phyloP scores from a whole-genome alignment of 2,888 invertebrate species.

The Amphipoea oculea region DNA sequence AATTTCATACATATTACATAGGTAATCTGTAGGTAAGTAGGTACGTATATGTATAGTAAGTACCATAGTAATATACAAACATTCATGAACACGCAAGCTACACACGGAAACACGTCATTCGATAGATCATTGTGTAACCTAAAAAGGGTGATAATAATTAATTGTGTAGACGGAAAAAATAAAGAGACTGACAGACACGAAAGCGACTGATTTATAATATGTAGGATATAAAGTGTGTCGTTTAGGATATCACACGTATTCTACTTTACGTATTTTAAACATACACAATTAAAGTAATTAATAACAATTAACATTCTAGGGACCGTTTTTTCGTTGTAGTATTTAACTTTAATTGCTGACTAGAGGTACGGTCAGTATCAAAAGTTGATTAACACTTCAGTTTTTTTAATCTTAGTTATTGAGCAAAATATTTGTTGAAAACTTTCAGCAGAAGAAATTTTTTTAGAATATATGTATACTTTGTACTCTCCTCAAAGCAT shows the following conservation, averaged over 20 bases:
- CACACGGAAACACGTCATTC: slow-evolving; percentile 34
- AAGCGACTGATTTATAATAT: background rate
- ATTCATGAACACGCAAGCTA: slow-evolving; percentile 30
- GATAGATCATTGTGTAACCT: slow-evolving; percentile 21
- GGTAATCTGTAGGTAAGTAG: background rate
- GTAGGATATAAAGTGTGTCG: background rate
- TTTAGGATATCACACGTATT: background rate
- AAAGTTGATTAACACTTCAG: too few species aligned
- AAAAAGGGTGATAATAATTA: slow-evolving; percentile 14
- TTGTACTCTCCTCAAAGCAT: too few species aligned
- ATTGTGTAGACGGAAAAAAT: background rate
- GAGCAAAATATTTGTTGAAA: too few species aligned
- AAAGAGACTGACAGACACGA: background rate
- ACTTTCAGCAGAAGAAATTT: too few species aligned
- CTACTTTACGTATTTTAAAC: background rate
- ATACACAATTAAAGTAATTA: background rate
- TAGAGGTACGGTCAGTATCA: too few species aligned
- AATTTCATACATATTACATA: slow-evolving; percentile 4
- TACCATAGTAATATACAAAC: background rate
- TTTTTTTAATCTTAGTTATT: too few species aligned
- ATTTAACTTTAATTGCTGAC: background rate
- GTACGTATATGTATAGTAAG: background rate
- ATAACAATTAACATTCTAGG: background rate
- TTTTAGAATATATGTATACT: too few species aligned
- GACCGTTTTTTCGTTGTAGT: background rate